These are phyloP conservation scores for Microcebus murinus DNA, from an alignment of 2,113 vertebrate genomes.

Conservation along the genomic window DNA sequence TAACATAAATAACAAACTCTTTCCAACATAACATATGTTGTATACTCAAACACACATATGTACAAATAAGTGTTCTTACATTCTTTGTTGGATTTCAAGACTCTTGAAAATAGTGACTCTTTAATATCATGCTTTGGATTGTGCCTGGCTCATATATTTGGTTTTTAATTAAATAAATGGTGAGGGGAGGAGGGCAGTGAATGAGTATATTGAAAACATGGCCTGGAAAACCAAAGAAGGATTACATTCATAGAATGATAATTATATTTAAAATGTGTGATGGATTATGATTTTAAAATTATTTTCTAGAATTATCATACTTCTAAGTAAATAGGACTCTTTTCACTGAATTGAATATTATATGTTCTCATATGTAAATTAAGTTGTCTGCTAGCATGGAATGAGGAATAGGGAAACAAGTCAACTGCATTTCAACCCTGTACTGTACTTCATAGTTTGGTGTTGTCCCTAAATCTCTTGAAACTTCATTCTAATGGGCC, in stretches of 20 bases:
- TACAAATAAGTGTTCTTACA: slow-evolving; percentile 9
- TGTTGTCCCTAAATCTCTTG: neutral
- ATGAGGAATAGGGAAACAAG: neutral
- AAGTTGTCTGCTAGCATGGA: neutral
- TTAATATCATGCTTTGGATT: neutral
- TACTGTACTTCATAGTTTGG: neutral
- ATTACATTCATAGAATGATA: neutral
- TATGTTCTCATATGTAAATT: slow-evolving; percentile 21
- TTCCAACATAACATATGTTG: slow-evolving; percentile 58
- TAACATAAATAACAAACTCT: slow-evolving; percentile 66
- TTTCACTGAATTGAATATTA: neutral
- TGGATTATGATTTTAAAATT: slow-evolving; percentile 39
- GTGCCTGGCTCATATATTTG: neutral
- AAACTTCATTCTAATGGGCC: neutral
- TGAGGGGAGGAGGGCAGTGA: neutral
- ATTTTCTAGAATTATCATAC: slow-evolving; percentile 34
- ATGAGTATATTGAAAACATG: neutral
- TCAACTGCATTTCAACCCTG: neutral
- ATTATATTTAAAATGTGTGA: neutral
- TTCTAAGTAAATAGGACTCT: slow-evolving; percentile 24
- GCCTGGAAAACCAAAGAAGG: neutral
- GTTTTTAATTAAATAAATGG: slow-evolving; percentile 22
- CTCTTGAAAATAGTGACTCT: neutral
- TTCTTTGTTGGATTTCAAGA: slow-evolving; percentile 30
- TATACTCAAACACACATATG: slow-evolving; percentile 29